phyloP scores from a whole-genome alignment of 2,797 vertebrate species.

The Harpagifer antarcticus region DNA sequence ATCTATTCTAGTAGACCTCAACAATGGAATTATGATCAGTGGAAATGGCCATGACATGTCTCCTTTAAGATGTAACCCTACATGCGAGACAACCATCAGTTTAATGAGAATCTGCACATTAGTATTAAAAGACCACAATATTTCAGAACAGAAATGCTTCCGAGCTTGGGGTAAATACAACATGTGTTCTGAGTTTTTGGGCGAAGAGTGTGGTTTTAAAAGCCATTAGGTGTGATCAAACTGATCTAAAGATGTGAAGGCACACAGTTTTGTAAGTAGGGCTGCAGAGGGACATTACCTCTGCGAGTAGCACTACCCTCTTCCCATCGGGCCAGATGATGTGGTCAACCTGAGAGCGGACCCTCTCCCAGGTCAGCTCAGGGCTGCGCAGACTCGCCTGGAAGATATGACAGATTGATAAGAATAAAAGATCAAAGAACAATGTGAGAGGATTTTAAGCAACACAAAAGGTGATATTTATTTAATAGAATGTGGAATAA shows the following conservation, averaged over 20 bases:
- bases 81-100: neutral
- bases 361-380: constrained; percentile 97
- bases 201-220: neutral
- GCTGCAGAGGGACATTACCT: constrained; percentile 81
- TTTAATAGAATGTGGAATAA: neutral
- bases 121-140: neutral
- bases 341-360: constrained; percentile 97
- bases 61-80: neutral
- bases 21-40: too few species aligned
- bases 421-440: neutral
- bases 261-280: neutral
- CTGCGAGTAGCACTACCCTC: constrained; percentile 94
- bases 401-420: constrained; percentile 14
- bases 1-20: too few species aligned
- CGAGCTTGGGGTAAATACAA: neutral
- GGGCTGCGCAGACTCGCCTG: constrained; percentile 97
- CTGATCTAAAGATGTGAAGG: neutral
- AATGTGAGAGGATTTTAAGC: neutral
- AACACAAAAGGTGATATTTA: neutral
- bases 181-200: neutral
- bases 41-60: too few species aligned
- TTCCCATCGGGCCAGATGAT: constrained; percentile 99
- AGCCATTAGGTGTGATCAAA: neutral
- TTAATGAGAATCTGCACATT: neutral
- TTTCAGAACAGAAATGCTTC: neutral